Percentiles rank a stretch among this genome's conserved stretches.
Conservation (phyloP, 37 sponge, comb jelly and placozoan species). For the Aphrocallistes beatrix region DNA sequence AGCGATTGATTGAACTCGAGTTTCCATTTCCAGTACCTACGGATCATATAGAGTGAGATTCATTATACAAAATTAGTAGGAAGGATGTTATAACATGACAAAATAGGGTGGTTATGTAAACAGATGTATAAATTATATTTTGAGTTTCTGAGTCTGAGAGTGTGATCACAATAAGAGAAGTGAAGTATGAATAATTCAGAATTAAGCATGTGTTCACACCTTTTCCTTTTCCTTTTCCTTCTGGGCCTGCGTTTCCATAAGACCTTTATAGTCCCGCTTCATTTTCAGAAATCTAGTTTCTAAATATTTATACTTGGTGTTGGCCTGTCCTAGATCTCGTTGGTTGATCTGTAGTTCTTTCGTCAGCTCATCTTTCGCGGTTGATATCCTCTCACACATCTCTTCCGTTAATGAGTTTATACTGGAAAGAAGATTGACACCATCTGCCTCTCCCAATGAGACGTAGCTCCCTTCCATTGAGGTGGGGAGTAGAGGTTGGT, state of each 20-base stretch:
- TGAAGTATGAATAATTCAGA: neutral
- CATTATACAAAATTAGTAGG: neutral
- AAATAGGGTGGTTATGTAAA: neutral
- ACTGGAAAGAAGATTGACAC: too few species aligned
- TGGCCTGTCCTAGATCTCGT: neutral
- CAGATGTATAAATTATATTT: neutral
- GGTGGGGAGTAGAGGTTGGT: neutral
- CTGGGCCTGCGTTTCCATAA: neutral
- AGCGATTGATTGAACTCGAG: neutral
- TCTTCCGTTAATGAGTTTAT: neutral
- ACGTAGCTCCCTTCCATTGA: slow-evolving; percentile 13
- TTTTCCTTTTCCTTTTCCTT: neutral
- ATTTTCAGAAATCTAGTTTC: neutral
- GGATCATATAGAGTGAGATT: neutral
- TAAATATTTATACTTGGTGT: neutral
- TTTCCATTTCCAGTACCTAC: neutral
- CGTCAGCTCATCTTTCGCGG: neutral
- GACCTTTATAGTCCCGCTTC: neutral
- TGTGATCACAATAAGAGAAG: neutral
- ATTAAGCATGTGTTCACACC: neutral
- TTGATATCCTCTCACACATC: neutral
- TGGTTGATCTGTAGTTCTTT: neutral
- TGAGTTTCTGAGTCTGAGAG: neutral
- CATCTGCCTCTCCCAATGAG: neutral
- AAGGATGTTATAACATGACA: neutral